Evolutionary conservation across 2,888 invertebrate genomes (phyloP).

Genomic region (Platycnemis pennipes): DNA sequence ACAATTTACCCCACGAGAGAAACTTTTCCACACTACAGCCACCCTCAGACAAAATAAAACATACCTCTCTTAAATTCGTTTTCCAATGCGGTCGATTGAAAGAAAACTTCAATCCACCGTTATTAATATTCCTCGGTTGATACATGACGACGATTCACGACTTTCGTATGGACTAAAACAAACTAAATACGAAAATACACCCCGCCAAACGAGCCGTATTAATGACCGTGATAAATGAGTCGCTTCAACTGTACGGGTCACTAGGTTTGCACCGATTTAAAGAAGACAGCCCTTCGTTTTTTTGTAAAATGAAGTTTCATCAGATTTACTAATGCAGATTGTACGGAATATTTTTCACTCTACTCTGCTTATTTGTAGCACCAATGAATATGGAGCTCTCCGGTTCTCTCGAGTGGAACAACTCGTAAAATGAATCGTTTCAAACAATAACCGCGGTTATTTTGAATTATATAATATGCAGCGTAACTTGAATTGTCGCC

Average conservation of each 20-base stretch:
- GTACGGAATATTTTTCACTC: too few species aligned
- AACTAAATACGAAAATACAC: neutral
- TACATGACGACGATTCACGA: neutral
- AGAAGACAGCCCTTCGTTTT: too few species aligned
- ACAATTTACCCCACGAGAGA: neutral
- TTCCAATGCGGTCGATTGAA: neutral
- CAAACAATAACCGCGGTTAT: too few species aligned
- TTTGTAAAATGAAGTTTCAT: too few species aligned
- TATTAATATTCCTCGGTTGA: neutral
- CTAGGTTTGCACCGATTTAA: neutral
- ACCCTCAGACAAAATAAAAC: neutral
- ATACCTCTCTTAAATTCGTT: neutral
- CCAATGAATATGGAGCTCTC: too few species aligned
- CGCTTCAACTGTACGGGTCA: neutral
- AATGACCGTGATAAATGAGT: neutral
- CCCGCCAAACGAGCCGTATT: neutral
- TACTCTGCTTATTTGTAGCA: too few species aligned
- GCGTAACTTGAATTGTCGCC: too few species aligned
- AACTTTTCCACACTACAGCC: neutral
- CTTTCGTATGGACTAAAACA: neutral
- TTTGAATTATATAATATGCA: too few species aligned
- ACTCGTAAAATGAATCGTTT: too few species aligned
- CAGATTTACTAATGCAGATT: too few species aligned
- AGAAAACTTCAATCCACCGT: neutral
- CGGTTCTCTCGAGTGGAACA: too few species aligned